Conservation (phyloP, 2,113 vertebrate species). For the Myotis lucifugus region DNA sequence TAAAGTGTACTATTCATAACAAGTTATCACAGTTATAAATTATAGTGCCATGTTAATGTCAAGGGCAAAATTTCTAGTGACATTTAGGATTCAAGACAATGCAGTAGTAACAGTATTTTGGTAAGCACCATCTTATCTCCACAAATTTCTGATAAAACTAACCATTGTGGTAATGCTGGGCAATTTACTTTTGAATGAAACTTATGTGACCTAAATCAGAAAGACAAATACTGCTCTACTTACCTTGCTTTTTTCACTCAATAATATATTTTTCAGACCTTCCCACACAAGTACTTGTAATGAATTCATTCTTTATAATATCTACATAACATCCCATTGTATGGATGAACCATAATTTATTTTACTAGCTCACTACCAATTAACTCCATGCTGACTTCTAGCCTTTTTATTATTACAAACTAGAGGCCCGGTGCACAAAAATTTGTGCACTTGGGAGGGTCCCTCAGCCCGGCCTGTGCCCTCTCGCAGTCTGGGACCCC, state of each 20-base stretch:
- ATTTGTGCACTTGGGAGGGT: no score
- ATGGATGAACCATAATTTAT: not conserved
- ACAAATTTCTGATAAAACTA: conserved; percentile 57
- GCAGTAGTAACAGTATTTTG: not conserved
- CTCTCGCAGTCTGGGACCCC: no score
- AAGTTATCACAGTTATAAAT: not conserved
- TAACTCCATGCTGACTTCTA: not conserved
- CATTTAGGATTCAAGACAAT: conserved; percentile 32
- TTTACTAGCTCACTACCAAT: not conserved
- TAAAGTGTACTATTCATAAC: not conserved
- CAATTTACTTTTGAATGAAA: conserved; percentile 44
- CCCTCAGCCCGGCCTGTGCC: no score
- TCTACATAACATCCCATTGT: not conserved
- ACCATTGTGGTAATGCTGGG: not conserved
- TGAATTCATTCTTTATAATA: conserved; percentile 41
- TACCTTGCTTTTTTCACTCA: not conserved
- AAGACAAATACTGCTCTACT: conserved; percentile 18
- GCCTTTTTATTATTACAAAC: not conserved
- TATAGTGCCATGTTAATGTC: conserved; percentile 41
- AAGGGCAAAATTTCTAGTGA: conserved; percentile 61
- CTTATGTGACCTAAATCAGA: conserved; percentile 20
- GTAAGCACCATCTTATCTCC: not conserved
- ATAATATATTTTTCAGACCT: conserved; percentile 51
- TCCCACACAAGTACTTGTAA: not conserved
- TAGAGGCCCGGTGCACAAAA: no score